A percentile compares a stretch with the other conserved stretches of the same genome.
Conservation (phyloP, 2,797 vertebrate genomes). For the Mionectes olivaceus region DNA sequence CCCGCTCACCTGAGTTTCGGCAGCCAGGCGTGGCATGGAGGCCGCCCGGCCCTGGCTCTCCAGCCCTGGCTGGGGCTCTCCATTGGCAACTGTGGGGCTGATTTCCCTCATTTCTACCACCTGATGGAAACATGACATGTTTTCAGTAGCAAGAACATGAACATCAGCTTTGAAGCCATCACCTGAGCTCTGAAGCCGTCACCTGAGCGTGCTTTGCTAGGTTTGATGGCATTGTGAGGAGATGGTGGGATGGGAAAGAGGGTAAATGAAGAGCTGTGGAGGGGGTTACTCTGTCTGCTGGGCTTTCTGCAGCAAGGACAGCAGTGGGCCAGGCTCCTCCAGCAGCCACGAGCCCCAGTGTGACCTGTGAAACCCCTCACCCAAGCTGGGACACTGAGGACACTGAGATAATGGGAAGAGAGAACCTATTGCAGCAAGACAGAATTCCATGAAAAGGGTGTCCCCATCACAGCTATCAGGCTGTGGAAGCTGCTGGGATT, state of each 20-base stretch:
- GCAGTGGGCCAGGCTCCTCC: not conserved
- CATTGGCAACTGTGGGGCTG: constrained; percentile 79
- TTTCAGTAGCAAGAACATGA: not conserved
- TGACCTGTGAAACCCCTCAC: not conserved
- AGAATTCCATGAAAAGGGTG: not conserved
- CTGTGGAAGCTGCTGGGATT: not conserved
- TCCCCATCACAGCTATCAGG: not conserved
- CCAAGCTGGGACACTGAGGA: not conserved
- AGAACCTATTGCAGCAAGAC: not conserved
- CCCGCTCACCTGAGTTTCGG: constrained; percentile 88
- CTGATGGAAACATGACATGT: constrained; percentile 67
- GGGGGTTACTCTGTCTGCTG: not conserved
- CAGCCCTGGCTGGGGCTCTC: constrained; percentile 82
- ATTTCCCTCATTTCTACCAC: constrained; percentile 90
- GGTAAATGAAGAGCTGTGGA: not conserved
- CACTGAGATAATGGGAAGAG: not conserved
- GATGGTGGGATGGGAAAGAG: not conserved
- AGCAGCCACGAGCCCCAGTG: not conserved
- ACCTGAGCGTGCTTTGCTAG: not conserved
- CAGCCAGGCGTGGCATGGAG: constrained; percentile 92
- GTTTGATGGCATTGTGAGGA: not conserved
- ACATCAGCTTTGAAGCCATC: not conserved
- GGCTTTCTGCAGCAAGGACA: not conserved
- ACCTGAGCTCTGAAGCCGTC: not conserved
- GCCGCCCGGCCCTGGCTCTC: constrained; percentile 91